Evolutionary conservation across 1,140 invertebrate species (phyloP).

Genomic region (Pachypsylla venusta): DNA sequence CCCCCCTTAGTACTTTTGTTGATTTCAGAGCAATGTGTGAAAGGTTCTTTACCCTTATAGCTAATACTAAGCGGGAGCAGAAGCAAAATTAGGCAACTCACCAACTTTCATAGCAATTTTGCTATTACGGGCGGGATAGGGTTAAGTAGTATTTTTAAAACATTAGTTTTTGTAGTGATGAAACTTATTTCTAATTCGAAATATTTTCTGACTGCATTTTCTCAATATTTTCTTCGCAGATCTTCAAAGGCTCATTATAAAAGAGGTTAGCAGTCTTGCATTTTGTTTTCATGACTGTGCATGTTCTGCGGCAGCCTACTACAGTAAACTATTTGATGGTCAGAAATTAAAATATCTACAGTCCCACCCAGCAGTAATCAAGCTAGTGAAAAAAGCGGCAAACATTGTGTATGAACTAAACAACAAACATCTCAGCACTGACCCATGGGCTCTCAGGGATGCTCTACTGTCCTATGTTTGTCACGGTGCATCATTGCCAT

Average conservation of each 20-base stretch:
- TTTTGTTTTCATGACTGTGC: slow-evolving; percentile 72
- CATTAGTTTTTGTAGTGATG: no score
- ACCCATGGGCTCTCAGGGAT: slow-evolving; percentile 59
- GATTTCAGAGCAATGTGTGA: no score
- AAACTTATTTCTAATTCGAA: no score
- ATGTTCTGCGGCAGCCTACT: slow-evolving; percentile 54
- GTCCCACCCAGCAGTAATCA: slow-evolving; percentile 48
- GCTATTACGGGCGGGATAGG: no score
- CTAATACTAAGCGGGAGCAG: no score
- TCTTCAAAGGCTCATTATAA: slow-evolving; percentile 34
- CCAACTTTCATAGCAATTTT: no score
- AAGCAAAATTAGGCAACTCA: no score
- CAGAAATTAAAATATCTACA: slow-evolving; percentile 38
- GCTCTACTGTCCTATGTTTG: slow-evolving; percentile 67
- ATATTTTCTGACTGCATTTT: no score
- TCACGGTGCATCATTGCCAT: slow-evolving; percentile 62
- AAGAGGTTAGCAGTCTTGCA: slow-evolving; percentile 61
- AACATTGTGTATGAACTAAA: slow-evolving; percentile 41
- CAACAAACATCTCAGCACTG: slow-evolving; percentile 39
- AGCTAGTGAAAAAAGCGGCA: slow-evolving; percentile 45
- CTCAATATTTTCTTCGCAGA: not conserved
- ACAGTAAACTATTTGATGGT: slow-evolving; percentile 36
- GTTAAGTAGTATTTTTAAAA: no score
- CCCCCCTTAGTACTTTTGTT: no score
- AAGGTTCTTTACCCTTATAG: no score